Base-by-base conservation (phyloP, 2,113 vertebrate species). In the Phodopus roborovskii region DNA sequence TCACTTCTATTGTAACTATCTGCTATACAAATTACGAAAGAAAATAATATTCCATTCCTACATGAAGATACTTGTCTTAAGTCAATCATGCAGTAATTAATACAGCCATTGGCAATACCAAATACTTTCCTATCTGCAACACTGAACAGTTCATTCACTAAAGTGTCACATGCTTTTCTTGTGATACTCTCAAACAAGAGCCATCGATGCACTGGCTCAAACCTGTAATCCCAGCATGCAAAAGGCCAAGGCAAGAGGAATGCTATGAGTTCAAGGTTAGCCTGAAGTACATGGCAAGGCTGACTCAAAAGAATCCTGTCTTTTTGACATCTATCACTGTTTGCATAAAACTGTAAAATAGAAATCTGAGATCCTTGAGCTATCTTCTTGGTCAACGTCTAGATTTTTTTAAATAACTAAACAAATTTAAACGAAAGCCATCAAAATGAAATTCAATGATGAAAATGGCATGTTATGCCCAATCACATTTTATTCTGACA, bases 371-470 rank as follows among this genome's bases (percentile, higher is more conserved):
- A 33, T 88, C 73, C 28, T 64, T 83, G 22, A 92, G 68, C 66
- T 88, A 62, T 53, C 45, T 71, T 39, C 26, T 73, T 88, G 66
- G 62, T 84, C 60, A 88, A 33, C 45, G 22, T 94, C 75, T 75
- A 62, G 73, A 39, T 62, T 89, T 85, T 66, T 82, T 60, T 13
- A 45, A 89, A 45, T 58, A 24, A 68, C 45, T 64, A 92, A 90
- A 73, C 68, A 68, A 95, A 92, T 91, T 91, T 88, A 95, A 96
- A 91, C 33, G 71, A 94, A 93, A 36, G 45, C 58, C 26, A 95
- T 30, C 56, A 96, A 96, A 97, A 95, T 75, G 4, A 89, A 93
- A 92, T 91, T 91, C 36, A 97, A 71, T 66, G 42, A 66, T 0
- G 87, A 74, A 96, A 93, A 90, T 45, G 10, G 24, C 74, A 86